A percentile compares a stretch with the other conserved stretches of the same genome.
Evolutionary conservation across 2,797 vertebrate species (phyloP).

Genomic region (Propithecus deckenii): DNA sequence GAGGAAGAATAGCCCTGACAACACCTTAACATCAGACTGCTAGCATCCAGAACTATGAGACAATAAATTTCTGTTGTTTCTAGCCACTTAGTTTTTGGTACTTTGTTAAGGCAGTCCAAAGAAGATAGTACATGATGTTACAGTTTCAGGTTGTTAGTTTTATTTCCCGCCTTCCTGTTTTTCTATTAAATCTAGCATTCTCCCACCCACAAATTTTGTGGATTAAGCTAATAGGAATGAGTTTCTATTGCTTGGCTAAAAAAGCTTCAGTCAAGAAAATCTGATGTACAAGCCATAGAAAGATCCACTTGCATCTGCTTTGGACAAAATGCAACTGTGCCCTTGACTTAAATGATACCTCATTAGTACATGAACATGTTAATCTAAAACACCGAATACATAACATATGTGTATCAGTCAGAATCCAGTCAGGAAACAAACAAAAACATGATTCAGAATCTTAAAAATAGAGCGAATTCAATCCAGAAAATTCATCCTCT

Average conservation of each 20-base stretch:
- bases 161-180: neutral
- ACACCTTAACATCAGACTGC: neutral
- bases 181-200: neutral
- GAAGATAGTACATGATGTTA: neutral
- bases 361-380: neutral
- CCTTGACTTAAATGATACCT: neutral
- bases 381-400: neutral
- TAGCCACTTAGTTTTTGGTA: neutral
- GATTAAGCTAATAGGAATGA: neutral
- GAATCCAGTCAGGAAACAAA: neutral
- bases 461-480: neutral
- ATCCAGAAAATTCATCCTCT: neutral
- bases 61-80: neutral
- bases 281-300: neutral
- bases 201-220: neutral
- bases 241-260: neutral
- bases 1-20: neutral
- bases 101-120: neutral
- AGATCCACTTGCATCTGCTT: neutral
- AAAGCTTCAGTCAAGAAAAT: neutral
- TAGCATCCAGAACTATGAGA: neutral
- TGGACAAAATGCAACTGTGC: neutral
- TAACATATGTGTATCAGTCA: neutral
- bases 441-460: neutral
- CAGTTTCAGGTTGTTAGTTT: neutral